Evolutionary conservation across 1,140 invertebrate genomes (phyloP).

Genomic region (Drosophila oshimai): DNA sequence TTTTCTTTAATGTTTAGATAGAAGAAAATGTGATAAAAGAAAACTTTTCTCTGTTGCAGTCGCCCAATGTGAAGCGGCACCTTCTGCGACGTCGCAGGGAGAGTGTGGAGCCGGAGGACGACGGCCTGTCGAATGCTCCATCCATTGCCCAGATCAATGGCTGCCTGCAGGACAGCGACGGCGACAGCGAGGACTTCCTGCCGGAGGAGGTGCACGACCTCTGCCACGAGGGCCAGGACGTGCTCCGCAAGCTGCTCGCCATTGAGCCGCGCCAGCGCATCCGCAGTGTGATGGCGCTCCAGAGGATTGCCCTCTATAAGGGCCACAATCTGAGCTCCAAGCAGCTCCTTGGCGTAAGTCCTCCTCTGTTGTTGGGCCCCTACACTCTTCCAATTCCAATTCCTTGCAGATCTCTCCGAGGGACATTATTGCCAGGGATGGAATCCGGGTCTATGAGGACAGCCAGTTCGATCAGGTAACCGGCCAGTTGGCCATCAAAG

Average conservation of each 20-base stretch:
- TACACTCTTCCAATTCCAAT: not conserved
- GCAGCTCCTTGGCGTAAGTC: slow-evolving; percentile 49
- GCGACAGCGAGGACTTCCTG: slow-evolving; percentile 28
- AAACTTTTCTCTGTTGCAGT: slow-evolving; percentile 8
- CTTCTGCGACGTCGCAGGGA: slow-evolving; percentile 1
- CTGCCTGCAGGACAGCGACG: slow-evolving; percentile 40
- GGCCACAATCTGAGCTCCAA: slow-evolving; percentile 78
- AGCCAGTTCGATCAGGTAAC: slow-evolving; percentile 10
- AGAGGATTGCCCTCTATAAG: slow-evolving; percentile 84
- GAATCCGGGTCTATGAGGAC: slow-evolving; percentile 37
- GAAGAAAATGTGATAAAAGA: too few species aligned
- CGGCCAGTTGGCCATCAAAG: slow-evolving; percentile 36
- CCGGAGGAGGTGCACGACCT: slow-evolving; percentile 62
- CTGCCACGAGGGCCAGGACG: slow-evolving; percentile 74
- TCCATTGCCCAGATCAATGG: slow-evolving; percentile 45
- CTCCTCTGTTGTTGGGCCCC: not conserved
- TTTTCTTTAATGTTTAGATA: too few species aligned
- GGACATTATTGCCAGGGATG: slow-evolving; percentile 54
- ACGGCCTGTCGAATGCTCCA: slow-evolving; percentile 38
- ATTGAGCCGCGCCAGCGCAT: slow-evolving; percentile 82
- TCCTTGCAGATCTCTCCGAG: slow-evolving; percentile 33
- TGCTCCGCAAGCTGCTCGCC: slow-evolving; percentile 82
- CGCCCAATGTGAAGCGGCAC: slow-evolving; percentile 35
- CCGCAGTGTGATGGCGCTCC: slow-evolving; percentile 82
- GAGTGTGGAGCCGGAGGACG: not conserved